A percentile compares a stretch with the other conserved stretches of the same genome.
Conservation (phyloP, 2,888 invertebrate genomes). For the Ormyrus thymus region DNA sequence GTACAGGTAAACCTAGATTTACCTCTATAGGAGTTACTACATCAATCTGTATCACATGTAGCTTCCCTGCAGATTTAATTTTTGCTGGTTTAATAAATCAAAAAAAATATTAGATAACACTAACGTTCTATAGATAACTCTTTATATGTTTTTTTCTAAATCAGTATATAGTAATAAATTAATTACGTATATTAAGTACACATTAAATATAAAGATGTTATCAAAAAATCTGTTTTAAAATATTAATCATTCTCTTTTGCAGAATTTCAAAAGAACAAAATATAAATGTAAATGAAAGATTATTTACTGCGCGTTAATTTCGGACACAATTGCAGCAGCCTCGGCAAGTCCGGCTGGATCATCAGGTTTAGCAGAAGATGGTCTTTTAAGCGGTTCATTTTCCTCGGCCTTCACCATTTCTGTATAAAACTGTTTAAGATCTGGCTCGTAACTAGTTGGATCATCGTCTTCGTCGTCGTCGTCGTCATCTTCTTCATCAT, state of each 20-base stretch:
- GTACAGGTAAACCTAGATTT: no score
- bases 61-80: no score
- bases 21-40: no score
- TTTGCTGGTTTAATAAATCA: no score
- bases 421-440: constrained; percentile 72
- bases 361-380: constrained; percentile 45
- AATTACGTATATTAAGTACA: no score
- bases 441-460: constrained; percentile 64
- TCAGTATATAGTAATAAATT: no score
- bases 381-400: constrained; percentile 40
- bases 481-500: constrained; percentile 71
- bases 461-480: constrained; percentile 73
- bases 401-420: constrained; percentile 69
- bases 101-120: no score
- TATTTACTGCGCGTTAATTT: constrained; percentile 42
- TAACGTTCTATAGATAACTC: no score
- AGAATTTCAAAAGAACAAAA: background rate
- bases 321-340: background rate
- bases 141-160: no score
- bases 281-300: background rate
- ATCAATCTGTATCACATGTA: no score
- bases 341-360: constrained; percentile 43
- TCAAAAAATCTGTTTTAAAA: background rate
- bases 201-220: no score
- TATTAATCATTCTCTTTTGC: no score